Evolutionary conservation across 2,113 vertebrate species (phyloP).

Genomic region (Brachyhypopomus occidentalis): DNA sequence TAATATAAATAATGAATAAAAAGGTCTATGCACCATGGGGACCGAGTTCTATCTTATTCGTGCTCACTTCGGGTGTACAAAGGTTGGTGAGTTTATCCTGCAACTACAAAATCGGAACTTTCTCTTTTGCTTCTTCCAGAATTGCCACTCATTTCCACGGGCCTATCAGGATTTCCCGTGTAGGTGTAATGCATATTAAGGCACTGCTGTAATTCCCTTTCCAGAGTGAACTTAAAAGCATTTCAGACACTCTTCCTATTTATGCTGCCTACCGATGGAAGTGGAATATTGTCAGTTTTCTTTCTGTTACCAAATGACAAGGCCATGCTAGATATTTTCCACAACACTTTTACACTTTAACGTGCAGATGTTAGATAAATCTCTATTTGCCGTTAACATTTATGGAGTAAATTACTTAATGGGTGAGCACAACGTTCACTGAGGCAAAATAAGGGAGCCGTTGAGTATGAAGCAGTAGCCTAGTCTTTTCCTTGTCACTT

Average conservation of each 20-base stretch:
- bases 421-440: too few relatives aligned
- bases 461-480: too few relatives aligned
- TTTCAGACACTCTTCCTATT: background rate
- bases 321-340: too few relatives aligned
- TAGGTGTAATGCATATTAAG: background rate
- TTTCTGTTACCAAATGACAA: background rate
- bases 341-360: too few relatives aligned
- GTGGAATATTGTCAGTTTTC: background rate
- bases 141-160: background rate
- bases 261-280: too few relatives aligned
- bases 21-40: background rate
- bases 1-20: constrained; percentile 5
- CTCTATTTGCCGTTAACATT: too few relatives aligned
- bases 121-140: background rate
- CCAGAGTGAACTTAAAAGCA: background rate
- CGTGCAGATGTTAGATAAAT: too few relatives aligned
- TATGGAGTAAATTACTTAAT: too few relatives aligned
- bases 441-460: too few relatives aligned
- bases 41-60: background rate
- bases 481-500: too few relatives aligned
- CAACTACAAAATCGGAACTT: background rate
- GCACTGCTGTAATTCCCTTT: background rate
- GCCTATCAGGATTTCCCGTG: background rate
- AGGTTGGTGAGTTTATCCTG: constrained; percentile 2
- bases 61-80: background rate